phyloP scores from a whole-genome alignment of 2,113 vertebrate genomes.

The Prunella fulvescens region DNA sequence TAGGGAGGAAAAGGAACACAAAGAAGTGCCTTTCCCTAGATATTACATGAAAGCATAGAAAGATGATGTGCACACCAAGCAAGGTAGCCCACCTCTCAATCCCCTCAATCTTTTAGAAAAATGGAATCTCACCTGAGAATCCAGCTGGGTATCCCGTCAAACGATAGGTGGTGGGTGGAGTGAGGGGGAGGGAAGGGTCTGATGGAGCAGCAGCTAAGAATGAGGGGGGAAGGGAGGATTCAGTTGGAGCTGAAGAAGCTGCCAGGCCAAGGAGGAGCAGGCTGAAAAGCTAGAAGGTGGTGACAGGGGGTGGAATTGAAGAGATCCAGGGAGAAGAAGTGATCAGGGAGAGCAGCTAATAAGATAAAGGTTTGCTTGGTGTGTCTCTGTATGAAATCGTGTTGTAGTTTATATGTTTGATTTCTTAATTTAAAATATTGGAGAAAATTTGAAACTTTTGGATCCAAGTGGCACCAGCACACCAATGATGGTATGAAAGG shows the following conservation, averaged over 20 bases:
- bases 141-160: conserved; percentile 53
- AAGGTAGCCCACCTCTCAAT: neutral
- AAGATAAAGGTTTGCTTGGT: neutral
- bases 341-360: conserved; percentile 18
- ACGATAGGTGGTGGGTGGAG: conserved; percentile 21
- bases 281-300: conserved; percentile 56
- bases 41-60: neutral
- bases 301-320: conserved; percentile 1
- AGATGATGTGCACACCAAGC: neutral
- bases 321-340: neutral
- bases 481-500: neutral
- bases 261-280: conserved; percentile 33
- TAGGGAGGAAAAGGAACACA: neutral
- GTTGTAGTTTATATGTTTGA: neutral
- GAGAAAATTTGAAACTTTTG: neutral
- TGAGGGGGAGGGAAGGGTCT: conserved; percentile 53
- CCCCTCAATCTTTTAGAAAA: conserved; percentile 26
- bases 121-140: conserved; percentile 67
- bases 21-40: neutral
- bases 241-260: conserved; percentile 56
- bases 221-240: conserved; percentile 59
- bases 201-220: conserved; percentile 64
- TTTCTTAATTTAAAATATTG: neutral
- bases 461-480: neutral
- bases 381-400: neutral